Evolutionary conservation across 1,140 invertebrate species (phyloP), one percentile per base, ranked within the genome.

Genomic region (Lethrus apterus): DNA sequence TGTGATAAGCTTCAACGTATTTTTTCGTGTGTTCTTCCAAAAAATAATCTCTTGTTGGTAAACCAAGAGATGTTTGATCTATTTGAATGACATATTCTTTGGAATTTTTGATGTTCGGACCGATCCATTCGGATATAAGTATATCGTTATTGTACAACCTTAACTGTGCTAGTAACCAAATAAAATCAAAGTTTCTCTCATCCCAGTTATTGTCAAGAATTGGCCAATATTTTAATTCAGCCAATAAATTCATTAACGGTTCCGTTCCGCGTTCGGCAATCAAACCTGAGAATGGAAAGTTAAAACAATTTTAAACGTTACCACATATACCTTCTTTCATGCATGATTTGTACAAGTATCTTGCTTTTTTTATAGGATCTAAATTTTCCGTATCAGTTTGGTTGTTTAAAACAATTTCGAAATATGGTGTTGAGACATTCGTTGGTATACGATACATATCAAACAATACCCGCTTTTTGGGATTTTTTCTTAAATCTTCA

Each of bases 41-140:
- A 65, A 85, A 93, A 61, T 93, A 93, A 56, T 92, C 88, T 40
- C 85, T 74, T 9, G 85, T 86, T 8, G 89, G 89, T 49, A 93
- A 70, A 14, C 89, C 89, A 51, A 94, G 71, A n/a, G 78, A 80
- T 0, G 86, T 85, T 68, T 93, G 88, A 71, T 94, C 89, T 52
- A 93, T 78, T 80, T 84, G 88, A 53, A 93, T 86, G 2, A 92
- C 80, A 64, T 90, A 86, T 58, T 82, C 75, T 54, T 88, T 78
- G 1, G 89, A 89, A 68, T 93, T 89, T 60, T 89, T 89, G 17
- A 91, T 86, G 62, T 94, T 89, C 1, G 89, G 83, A 9, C 84
- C 86, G 31, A 93, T 83, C 83, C 84, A 89, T 61, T 90, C 79
- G 0, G 85, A 79, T 50, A 91, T 79, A 0, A 92, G 67, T 32